Evolutionary conservation across 2,888 invertebrate genomes (phyloP).

Genomic region (Axea sp.): DNA sequence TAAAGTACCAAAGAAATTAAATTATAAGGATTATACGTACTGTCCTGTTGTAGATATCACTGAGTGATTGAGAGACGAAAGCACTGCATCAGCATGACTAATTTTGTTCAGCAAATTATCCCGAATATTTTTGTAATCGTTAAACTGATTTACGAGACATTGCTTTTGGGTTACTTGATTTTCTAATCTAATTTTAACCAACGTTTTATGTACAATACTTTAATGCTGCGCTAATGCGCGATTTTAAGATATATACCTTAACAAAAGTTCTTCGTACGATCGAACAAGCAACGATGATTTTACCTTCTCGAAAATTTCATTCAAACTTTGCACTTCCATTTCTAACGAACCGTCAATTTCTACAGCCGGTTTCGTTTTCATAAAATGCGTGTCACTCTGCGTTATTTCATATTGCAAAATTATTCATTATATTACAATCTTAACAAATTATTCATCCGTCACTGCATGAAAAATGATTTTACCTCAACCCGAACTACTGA

Average conservation of each 20-base stretch:
- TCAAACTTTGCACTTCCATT: constrained; percentile 75
- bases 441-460: no score
- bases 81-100: constrained; percentile 81
- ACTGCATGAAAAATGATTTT: constrained; percentile 49
- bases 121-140: constrained; percentile 79
- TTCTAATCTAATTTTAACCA: constrained; percentile 77
- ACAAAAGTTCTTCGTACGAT: constrained; percentile 78
- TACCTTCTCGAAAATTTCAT: constrained; percentile 76
- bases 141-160: constrained; percentile 79
- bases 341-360: constrained; percentile 71
- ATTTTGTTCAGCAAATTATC: constrained; percentile 80
- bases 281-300: constrained; percentile 78
- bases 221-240: neutral
- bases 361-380: constrained; percentile 22
- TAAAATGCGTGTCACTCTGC: constrained; percentile 65
- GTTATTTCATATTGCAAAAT: neutral
- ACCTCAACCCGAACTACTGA: constrained; percentile 80
- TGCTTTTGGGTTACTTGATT: constrained; percentile 81
- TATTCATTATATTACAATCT: constrained; percentile 6
- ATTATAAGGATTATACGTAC: constrained; percentile 64
- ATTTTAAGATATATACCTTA: constrained; percentile 73
- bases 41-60: constrained; percentile 69
- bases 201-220: no score
- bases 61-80: constrained; percentile 80
- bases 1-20: no score